Base-by-base conservation (phyloP, 2,888 invertebrate species). In the Drosophila mulleri region DNA sequence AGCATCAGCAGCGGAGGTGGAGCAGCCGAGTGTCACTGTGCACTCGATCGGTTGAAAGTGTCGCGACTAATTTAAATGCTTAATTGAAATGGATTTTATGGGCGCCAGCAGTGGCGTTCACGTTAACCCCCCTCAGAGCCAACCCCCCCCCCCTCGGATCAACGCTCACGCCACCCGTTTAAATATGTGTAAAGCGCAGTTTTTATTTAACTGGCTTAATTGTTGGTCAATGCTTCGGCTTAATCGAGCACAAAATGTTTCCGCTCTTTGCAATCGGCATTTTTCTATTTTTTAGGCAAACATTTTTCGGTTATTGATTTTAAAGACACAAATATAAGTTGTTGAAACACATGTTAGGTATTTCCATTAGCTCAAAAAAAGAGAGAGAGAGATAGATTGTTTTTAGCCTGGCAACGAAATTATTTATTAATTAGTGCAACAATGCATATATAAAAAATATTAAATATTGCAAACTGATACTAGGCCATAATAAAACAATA, bases 61-160 rank as follows among this genome's bases (percentile, higher is more conserved):
- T 90, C 78, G 85, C 85, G 88, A 90, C 89, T 90, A 89, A 90
- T 90, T 90, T 90, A 88, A 91, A 90, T 90, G 78, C 86, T 90
- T 90, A 90, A 90, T 90, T 91, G 90, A 91, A 90, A 90, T 88
- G 88, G 89, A 82, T 89, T 90, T 91, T 91, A 83, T 84, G 83
- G 78, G 68, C 76, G 73, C 78, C 80, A 66, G 65, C 67, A 76
- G 76, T 72, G 70, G 75, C 65, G 70, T 67, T 65, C 88, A 78
- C 82, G 75, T 84, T 84, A 76, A 58, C 29, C 9, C 18, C 48
- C 20, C 14, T 5, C 37, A 4, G 35, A 12, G n/a, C n/a, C n/a
- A n/a, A n/a, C 37, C 3, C 3, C 8, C 16, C 58, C 32, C 4
- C 44, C 20, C 7, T 1, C 48, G 32, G 2, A 2, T 8, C 29